Evolutionary conservation across 2,113 vertebrate genomes (phyloP), one percentile per base, ranked within the genome.

Genomic region (Paratilapia polleni): DNA sequence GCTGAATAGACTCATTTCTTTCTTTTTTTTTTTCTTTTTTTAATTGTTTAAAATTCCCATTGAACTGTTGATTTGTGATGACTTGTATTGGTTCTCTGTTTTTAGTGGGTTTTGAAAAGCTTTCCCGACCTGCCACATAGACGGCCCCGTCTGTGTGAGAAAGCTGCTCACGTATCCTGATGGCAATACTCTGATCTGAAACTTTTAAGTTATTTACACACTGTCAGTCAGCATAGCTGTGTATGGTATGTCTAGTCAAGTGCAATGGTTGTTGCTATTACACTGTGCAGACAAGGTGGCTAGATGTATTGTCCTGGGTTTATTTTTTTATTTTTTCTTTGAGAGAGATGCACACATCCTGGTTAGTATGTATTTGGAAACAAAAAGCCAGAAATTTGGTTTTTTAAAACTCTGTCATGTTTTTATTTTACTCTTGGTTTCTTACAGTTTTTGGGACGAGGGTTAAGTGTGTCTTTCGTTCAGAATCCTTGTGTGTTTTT

Each of bases 221-320:
- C 90, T 79, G 82, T 91, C 87, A 86, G 83, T 94, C 90, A 88
- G 83, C 88, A 82, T 91, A 78, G 92, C 88, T 88, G 88, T 91
- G 91, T 89, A 84, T 91, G 90, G 90, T 88, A 88, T 93, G 93
- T 94, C 91, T 91, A 82, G 91, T 94, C 89, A 77, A 90, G 91
- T 94, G 88, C 91, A 91, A 87, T 92, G 92, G 91, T 88, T 93
- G 88, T 93, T 92, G 83, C 91, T 91, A 82, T 90, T 94, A 94
- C 91, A 92, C 91, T 92, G 94, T 94, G 93, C 90, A 92, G 91
- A 88, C 90, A 91, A 94, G 86, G 91, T 92, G 90, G 89, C 91
- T 95, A 88, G 83, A 92, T 89, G 64, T 91, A 79, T 77, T 89
- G 87, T 87, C 85, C 78, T 90, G 86, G 80, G 81, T 87, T 1